A percentile compares a stretch with the other conserved stretches of the same genome.
These are phyloP conservation scores for Nephotettix cincticeps DNA, from an alignment of 1,140 invertebrate genomes.

Conservation along the genomic window DNA sequence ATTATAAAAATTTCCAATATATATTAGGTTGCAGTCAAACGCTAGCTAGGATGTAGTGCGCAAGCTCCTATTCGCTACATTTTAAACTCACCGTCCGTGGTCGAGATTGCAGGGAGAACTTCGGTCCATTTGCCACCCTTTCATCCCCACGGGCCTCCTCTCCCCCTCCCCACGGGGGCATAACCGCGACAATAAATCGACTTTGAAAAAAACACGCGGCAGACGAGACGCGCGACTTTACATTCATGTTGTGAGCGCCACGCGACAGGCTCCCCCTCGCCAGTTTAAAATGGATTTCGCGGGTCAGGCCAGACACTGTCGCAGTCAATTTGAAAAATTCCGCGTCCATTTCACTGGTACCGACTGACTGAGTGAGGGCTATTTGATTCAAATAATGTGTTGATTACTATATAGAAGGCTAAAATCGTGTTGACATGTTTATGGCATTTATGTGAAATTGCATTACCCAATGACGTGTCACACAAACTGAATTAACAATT, in stretches of 20 bases:
- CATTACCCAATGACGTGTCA: no score
- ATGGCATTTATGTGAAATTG: no score
- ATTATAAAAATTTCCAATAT: no score
- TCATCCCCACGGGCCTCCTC: neutral
- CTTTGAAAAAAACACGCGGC: slow-evolving; percentile 14
- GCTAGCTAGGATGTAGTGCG: no score
- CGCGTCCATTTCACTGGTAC: no score
- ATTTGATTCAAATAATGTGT: no score
- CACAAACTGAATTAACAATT: no score
- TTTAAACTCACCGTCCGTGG: neutral
- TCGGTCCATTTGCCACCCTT: neutral
- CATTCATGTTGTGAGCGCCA: slow-evolving; percentile 19
- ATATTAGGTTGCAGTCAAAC: no score
- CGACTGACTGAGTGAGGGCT: no score
- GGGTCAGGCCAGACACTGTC: neutral
- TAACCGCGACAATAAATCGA: slow-evolving; percentile 6
- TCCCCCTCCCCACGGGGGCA: neutral
- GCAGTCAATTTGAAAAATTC: neutral
- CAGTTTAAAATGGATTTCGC: slow-evolving; percentile 10
- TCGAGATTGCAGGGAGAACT: neutral
- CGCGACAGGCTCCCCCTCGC: neutral
- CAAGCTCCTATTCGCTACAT: no score
- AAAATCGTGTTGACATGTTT: no score
- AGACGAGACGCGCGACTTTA: neutral
- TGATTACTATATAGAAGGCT: no score